Evolutionary conservation across 2,113 vertebrate genomes (phyloP).

Genomic region (Balaeniceps rex): DNA sequence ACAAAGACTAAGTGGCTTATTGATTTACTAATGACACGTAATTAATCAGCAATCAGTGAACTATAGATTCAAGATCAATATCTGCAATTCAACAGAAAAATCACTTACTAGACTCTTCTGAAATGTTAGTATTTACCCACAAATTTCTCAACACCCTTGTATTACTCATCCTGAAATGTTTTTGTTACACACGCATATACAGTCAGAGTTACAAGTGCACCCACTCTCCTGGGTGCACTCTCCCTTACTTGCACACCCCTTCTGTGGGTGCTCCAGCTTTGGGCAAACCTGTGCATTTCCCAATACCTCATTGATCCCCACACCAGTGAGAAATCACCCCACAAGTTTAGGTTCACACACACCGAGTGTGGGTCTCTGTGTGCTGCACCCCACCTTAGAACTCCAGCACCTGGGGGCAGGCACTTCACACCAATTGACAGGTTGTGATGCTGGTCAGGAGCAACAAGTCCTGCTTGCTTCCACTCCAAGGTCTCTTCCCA

Average conservation of each 20-base stretch:
- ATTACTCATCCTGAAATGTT: neutral
- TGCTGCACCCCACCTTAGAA: neutral
- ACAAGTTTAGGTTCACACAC: neutral
- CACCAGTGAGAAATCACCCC: accelerated
- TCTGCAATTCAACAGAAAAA: neutral
- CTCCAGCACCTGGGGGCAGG: neutral
- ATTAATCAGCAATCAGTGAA: neutral
- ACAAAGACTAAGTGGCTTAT: neutral
- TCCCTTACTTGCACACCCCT: neutral
- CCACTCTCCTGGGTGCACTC: neutral
- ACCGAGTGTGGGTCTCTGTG: accelerated
- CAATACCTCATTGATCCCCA: neutral
- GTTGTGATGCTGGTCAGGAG: accelerated
- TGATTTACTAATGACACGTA: neutral
- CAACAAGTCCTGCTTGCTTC: neutral
- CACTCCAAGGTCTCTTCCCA: neutral
- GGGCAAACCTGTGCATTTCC: neutral
- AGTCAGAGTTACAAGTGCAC: neutral
- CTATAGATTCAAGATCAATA: neutral
- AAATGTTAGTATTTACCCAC: neutral
- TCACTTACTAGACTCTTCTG: neutral
- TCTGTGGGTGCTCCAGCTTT: neutral
- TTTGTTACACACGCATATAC: neutral
- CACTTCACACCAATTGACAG: neutral
- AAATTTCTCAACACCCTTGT: neutral